A percentile compares a stretch with the other conserved stretches of the same genome.
Conservation (phyloP, 2,888 invertebrate genomes). For the Macrosoma leucophasiata region DNA sequence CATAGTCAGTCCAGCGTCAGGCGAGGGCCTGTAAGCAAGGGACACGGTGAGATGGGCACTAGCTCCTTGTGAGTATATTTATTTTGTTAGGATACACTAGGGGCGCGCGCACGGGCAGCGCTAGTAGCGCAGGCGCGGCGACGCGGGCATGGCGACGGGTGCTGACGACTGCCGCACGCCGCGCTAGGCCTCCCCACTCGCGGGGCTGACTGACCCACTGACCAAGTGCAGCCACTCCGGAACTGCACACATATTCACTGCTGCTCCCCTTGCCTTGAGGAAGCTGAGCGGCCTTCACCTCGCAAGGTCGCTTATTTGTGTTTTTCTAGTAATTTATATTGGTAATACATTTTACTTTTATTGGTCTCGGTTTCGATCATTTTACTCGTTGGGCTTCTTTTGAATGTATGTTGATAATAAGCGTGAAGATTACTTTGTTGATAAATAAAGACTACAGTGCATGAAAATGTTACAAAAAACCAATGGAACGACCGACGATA, state of each 20-base stretch:
- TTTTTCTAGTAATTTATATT: no score
- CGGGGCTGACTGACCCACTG: conserved; percentile 63
- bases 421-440: no score
- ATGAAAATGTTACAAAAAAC: no score
- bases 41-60: conserved; percentile 55
- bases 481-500: no score
- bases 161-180: conserved; percentile 28
- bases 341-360: no score
- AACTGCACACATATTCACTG: conserved; percentile 62
- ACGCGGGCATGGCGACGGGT: conserved; percentile 36
- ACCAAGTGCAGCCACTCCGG: conserved; percentile 66
- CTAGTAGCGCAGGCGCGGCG: conserved; percentile 40
- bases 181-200: conserved; percentile 27
- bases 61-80: conserved; percentile 39
- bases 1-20: conserved; percentile 62
- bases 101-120: conserved; percentile 40
- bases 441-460: no score
- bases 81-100: no score
- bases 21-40: conserved; percentile 65
- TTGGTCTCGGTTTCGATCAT: no score
- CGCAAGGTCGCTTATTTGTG: conserved; percentile 66
- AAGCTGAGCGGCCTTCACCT: conserved; percentile 66
- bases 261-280: conserved; percentile 48
- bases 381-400: no score
- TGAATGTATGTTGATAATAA: no score